These are phyloP conservation scores for roundworm (Caenorhabditis elegans) DNA, from an alignment of 1,140 invertebrate species.

Conservation along the genomic window DNA sequence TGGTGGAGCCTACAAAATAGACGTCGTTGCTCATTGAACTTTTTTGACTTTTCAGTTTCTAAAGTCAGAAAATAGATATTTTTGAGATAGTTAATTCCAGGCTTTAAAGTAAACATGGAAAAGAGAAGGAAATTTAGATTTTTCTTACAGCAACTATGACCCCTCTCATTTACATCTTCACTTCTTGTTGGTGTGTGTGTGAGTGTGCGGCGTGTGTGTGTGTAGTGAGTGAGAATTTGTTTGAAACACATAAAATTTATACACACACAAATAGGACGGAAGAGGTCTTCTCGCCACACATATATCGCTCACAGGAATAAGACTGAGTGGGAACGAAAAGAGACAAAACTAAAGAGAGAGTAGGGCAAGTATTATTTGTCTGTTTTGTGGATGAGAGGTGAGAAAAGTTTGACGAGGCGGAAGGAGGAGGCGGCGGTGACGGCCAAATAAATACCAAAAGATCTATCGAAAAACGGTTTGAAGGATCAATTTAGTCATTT, in stretches of 20 bases:
- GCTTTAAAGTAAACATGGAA: too few relatives aligned
- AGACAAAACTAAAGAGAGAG: neutral
- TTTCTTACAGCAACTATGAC: too few relatives aligned
- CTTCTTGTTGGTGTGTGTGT: too few relatives aligned
- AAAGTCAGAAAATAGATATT: too few relatives aligned
- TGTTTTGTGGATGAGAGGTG: slow-evolving; percentile 9
- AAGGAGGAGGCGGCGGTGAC: neutral
- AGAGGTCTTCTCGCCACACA: neutral
- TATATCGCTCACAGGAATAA: neutral
- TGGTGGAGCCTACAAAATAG: too few relatives aligned
- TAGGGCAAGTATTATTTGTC: neutral
- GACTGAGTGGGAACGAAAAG: neutral
- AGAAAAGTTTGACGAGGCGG: neutral
- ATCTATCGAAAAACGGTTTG: neutral
- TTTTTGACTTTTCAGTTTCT: too few relatives aligned
- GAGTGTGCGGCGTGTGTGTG: too few relatives aligned
- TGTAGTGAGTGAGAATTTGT: neutral
- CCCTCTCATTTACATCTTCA: too few relatives aligned
- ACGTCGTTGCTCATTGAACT: neutral
- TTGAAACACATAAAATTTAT: neutral
- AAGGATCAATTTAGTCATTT: neutral
- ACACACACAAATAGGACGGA: neutral
- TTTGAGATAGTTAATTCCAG: too few relatives aligned
- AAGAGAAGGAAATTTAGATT: too few relatives aligned
- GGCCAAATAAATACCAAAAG: neutral